These are phyloP conservation scores for Anabacerthia variegaticeps DNA, from an alignment of 2,797 vertebrate species.

Conservation along the genomic window DNA sequence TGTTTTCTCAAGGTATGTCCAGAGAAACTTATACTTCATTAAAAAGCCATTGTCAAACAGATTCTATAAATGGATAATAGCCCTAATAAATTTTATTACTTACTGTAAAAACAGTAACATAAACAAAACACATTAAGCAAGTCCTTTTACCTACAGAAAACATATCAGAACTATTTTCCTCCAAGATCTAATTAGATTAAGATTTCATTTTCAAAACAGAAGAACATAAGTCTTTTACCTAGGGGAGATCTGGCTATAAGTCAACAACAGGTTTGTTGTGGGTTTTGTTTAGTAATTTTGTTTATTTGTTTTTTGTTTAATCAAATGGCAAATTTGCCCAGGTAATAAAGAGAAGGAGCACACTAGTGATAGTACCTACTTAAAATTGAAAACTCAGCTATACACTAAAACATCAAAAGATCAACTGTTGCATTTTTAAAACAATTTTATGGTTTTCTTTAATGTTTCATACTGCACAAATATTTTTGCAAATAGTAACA, in stretches of 20 bases:
- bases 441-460: not conserved
- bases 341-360: conserved; percentile 16
- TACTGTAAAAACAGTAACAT: conserved; percentile 36
- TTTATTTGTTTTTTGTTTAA: conserved; percentile 12
- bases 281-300: not conserved
- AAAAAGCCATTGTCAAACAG: conserved; percentile 19
- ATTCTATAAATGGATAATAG: not conserved
- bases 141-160: conserved; percentile 47
- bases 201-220: conserved; percentile 64
- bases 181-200: conserved; percentile 53
- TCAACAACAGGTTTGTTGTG: not conserved
- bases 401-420: not conserved
- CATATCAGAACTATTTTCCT: not conserved
- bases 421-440: not conserved
- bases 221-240: conserved; percentile 47
- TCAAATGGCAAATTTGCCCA: conserved; percentile 44
- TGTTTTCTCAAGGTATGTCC: conserved; percentile 18
- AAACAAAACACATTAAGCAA: conserved; percentile 39
- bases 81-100: conserved; percentile 16
- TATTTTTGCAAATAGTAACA: not conserved
- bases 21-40: conserved; percentile 35
- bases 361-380: not conserved
- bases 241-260: not conserved
- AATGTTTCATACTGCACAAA: not conserved
- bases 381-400: not conserved